Percentiles rank a stretch among this genome's conserved stretches.
These are phyloP conservation scores for Drosophila formosana DNA, from an alignment of 2,888 invertebrate species.

Conservation along the genomic window DNA sequence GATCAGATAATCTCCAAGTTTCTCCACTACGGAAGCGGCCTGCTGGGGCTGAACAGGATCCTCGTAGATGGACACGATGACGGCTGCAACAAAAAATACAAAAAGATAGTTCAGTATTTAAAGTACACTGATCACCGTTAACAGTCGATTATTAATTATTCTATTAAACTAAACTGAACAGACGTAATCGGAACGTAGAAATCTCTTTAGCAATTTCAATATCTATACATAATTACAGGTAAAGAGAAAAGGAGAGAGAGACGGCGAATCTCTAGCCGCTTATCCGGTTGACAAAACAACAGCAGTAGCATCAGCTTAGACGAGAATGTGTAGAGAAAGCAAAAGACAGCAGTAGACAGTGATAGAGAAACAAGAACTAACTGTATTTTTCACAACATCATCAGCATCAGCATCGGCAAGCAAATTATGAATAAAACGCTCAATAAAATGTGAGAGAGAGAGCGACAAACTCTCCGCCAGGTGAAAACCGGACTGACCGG, in stretches of 20 bases:
- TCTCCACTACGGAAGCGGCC: conserved; percentile 98
- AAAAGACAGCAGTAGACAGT: conserved; percentile 23
- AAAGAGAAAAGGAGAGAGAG: conserved; percentile 2
- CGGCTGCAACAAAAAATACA: conserved; percentile 88
- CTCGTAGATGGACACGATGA: conserved; percentile 97
- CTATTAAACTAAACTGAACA: neutral
- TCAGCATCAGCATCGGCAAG: conserved; percentile 26
- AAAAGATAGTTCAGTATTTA: too few species aligned
- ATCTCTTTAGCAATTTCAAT: conserved; percentile 37
- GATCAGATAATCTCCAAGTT: conserved; percentile 98
- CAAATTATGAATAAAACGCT: conserved; percentile 75
- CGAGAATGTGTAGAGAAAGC: conserved; percentile 63
- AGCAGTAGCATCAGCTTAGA: conserved; percentile 13
- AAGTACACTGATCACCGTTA: neutral
- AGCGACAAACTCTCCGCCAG: conserved; percentile 14
- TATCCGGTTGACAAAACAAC: conserved; percentile 69
- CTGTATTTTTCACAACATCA: conserved; percentile 66
- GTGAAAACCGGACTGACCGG: conserved; percentile 73
- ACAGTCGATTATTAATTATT: neutral
- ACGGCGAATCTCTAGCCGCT: conserved; percentile 34
- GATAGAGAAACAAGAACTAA: conserved; percentile 71
- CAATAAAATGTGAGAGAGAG: conserved; percentile 45
- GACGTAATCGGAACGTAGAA: conserved; percentile 28
- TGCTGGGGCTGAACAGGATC: conserved; percentile 98
- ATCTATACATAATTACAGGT: conserved; percentile 20